phyloP scores from a whole-genome alignment of 2,113 vertebrate genomes.

The Halcyon senegalensis region DNA sequence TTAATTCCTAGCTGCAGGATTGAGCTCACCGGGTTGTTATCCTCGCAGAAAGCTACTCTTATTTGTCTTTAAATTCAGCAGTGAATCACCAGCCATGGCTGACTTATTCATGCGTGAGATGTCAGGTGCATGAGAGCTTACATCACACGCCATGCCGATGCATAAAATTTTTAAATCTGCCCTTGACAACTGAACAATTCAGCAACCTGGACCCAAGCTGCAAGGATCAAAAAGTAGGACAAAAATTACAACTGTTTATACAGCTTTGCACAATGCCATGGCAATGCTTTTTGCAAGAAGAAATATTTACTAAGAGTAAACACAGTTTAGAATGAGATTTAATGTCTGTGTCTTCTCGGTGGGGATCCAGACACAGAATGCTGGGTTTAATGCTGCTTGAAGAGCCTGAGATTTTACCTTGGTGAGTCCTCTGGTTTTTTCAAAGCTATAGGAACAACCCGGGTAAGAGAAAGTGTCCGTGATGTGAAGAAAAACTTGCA shows the following conservation, averaged over 20 bases:
- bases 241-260: constrained; percentile 56
- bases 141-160: constrained; percentile 34
- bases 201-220: constrained; percentile 40
- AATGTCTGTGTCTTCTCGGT: constrained; percentile 21
- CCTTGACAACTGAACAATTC: constrained; percentile 63
- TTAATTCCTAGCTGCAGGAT: neutral
- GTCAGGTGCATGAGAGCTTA: constrained; percentile 65
- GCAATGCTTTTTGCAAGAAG: constrained; percentile 31
- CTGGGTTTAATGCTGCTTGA: neutral
- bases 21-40: neutral
- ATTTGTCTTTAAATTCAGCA: constrained; percentile 32
- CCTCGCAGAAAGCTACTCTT: neutral
- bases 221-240: constrained; percentile 62
- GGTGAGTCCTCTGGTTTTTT: neutral
- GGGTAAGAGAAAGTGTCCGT: neutral
- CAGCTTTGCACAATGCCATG: constrained; percentile 31
- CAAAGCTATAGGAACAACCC: accelerated
- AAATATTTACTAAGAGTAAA: constrained; percentile 55
- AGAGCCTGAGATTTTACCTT: neutral
- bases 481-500: neutral
- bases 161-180: constrained; percentile 69
- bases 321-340: constrained; percentile 40
- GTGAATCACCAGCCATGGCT: constrained; percentile 33
- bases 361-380: neutral
- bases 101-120: constrained; percentile 42